A percentile compares a stretch with the other conserved stretches of the same genome.
These are phyloP conservation scores for Carlito syrichta DNA, from an alignment of 2,113 vertebrate species.

Conservation along the genomic window DNA sequence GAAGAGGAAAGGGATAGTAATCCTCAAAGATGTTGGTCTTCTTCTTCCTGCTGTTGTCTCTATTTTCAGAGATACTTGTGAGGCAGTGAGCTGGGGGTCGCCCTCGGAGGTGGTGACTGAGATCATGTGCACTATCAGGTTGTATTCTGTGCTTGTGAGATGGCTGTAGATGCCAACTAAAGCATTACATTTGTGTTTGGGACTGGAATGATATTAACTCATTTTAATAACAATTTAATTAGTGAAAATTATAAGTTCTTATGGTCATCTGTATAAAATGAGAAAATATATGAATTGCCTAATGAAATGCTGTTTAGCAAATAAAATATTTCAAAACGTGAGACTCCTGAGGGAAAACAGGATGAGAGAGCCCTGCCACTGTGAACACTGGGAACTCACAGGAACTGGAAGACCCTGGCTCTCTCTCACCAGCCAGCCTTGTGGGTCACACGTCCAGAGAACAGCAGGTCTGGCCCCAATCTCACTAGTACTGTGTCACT, in stretches of 20 bases:
- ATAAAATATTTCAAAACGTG: conserved; percentile 27
- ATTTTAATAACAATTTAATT: background rate
- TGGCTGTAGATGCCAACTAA: background rate
- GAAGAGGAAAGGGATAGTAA: background rate
- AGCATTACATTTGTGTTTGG: background rate
- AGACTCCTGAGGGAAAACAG: background rate
- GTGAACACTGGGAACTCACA: background rate
- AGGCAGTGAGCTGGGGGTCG: background rate
- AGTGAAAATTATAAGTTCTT: conserved; percentile 24
- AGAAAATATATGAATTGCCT: background rate
- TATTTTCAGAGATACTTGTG: background rate
- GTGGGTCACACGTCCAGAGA: background rate
- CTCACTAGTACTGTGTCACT: background rate
- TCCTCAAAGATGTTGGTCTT: background rate
- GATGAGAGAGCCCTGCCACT: background rate
- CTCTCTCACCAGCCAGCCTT: background rate
- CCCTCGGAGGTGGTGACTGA: background rate
- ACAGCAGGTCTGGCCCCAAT: background rate
- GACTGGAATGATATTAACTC: background rate
- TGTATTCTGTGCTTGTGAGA: background rate
- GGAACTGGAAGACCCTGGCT: background rate
- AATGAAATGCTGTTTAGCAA: conserved; percentile 20
- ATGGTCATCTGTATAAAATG: conserved; percentile 31
- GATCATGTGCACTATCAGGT: background rate
- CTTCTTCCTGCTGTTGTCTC: background rate